These are phyloP conservation scores for Ochropacha duplaris DNA, from an alignment of 2,888 invertebrate species.

Conservation along the genomic window DNA sequence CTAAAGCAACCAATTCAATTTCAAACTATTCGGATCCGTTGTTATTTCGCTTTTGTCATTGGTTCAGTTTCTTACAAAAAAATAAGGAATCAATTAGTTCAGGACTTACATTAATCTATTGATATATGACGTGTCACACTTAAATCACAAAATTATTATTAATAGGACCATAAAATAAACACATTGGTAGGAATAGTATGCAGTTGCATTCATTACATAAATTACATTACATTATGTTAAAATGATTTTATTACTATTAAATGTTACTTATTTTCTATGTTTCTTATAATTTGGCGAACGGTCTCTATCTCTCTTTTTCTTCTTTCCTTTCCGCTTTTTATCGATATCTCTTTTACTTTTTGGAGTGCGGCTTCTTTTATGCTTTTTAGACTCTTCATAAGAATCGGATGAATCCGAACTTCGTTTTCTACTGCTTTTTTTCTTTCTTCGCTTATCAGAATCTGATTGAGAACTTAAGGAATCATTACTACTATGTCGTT, in stretches of 20 bases:
- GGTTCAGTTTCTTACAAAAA: too few species aligned
- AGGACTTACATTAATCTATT: too few species aligned
- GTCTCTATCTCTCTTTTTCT: conserved; percentile 79
- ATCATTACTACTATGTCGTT: conserved; percentile 51
- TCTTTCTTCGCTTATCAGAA: conserved; percentile 37
- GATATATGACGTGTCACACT: too few species aligned
- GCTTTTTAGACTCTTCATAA: conserved; percentile 40
- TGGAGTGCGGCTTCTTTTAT: conserved; percentile 56
- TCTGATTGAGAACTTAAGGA: conserved; percentile 54
- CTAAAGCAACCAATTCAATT: too few species aligned
- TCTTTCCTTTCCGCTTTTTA: conserved; percentile 83
- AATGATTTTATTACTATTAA: conserved; percentile 23
- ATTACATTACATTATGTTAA: too few species aligned
- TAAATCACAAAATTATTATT: too few species aligned
- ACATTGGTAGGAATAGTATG: too few species aligned
- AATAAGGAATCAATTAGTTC: too few species aligned
- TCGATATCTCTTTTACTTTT: conserved; percentile 77
- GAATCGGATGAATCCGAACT: conserved; percentile 48
- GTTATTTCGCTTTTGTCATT: too few species aligned
- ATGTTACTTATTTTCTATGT: conserved; percentile 65
- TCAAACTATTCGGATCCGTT: too few species aligned
- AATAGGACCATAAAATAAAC: too few species aligned
- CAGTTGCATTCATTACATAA: too few species aligned
- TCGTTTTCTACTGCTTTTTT: conserved; percentile 33
- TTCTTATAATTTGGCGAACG: conserved; percentile 78